phyloP scores from a whole-genome alignment of 2,888 invertebrate genomes.

The Salpingus planirostris region DNA sequence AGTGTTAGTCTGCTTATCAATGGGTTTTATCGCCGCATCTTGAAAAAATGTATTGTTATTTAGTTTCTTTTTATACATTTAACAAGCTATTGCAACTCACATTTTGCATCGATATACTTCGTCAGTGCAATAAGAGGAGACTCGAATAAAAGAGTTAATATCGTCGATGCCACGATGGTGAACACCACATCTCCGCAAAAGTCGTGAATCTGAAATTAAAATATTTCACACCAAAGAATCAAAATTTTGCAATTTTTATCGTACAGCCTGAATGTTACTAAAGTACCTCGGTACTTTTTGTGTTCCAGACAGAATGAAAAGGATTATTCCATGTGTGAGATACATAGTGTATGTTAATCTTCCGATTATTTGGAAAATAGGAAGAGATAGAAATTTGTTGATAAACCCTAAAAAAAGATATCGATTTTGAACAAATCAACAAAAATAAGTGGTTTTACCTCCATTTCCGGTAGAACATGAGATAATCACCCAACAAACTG shows the following conservation, averaged over 20 bases:
- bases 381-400: too few relatives aligned
- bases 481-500: conserved; percentile 1
- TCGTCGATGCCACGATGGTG: conserved; percentile 1
- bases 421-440: too few relatives aligned
- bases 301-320: too few relatives aligned
- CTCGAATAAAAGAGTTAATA: conserved; percentile 1
- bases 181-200: conserved; percentile 1
- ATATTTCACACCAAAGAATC: too few relatives aligned
- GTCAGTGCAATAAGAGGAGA: not conserved
- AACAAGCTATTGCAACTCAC: too few relatives aligned
- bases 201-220: conserved; percentile 2
- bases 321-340: too few relatives aligned
- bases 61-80: not conserved
- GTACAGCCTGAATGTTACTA: not conserved
- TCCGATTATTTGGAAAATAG: too few relatives aligned
- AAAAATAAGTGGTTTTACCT: conserved; percentile 1
- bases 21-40: too few relatives aligned
- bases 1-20: not conserved
- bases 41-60: not conserved
- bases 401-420: too few relatives aligned
- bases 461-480: conserved; percentile 1
- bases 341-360: too few relatives aligned
- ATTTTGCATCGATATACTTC: too few relatives aligned
- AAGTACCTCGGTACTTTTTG: too few relatives aligned
- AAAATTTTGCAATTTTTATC: not conserved